Conservation (phyloP, 2,888 invertebrate genomes). For the Lordiphosa andalusiaca region DNA sequence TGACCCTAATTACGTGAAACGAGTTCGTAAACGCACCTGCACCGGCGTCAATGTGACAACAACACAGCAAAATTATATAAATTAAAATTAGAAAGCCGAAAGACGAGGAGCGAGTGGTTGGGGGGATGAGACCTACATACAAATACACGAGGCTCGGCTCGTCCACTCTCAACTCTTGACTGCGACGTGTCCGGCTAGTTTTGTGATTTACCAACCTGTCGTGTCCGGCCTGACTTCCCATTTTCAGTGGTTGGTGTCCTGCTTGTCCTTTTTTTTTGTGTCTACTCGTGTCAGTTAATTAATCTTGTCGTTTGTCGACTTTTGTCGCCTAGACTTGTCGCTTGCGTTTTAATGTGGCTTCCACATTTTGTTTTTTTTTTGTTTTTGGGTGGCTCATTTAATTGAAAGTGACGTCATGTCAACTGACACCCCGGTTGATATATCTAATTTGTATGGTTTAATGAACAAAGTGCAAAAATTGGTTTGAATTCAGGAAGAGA, state of each 20-base stretch:
- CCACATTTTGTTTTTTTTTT: not conserved
- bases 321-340: slow-evolving; percentile 51
- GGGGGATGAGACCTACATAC: slow-evolving; percentile 15
- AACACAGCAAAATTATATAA: slow-evolving; percentile 3
- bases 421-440: slow-evolving; percentile 26
- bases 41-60: slow-evolving; percentile 32
- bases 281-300: slow-evolving; percentile 49
- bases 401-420: slow-evolving; percentile 40
- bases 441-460: too few relatives aligned
- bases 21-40: slow-evolving; percentile 73
- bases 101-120: slow-evolving; percentile 8
- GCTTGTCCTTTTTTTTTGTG: slow-evolving; percentile 22
- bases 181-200: slow-evolving; percentile 21
- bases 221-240: slow-evolving; percentile 5
- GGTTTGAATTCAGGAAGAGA: too few relatives aligned
- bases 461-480: too few relatives aligned
- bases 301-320: slow-evolving; percentile 56
- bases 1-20: slow-evolving; percentile 73
- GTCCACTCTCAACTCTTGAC: slow-evolving; percentile 19
- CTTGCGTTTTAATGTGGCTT: slow-evolving; percentile 35
- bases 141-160: slow-evolving; percentile 32
- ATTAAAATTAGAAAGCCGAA: slow-evolving; percentile 50
- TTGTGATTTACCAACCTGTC: slow-evolving; percentile 38
- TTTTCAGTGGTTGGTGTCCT: slow-evolving; percentile 11
- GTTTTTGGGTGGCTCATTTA: slow-evolving; percentile 11